Evolutionary conservation across 2,888 invertebrate genomes (phyloP).

Genomic region (Teleiodes luculella): DNA sequence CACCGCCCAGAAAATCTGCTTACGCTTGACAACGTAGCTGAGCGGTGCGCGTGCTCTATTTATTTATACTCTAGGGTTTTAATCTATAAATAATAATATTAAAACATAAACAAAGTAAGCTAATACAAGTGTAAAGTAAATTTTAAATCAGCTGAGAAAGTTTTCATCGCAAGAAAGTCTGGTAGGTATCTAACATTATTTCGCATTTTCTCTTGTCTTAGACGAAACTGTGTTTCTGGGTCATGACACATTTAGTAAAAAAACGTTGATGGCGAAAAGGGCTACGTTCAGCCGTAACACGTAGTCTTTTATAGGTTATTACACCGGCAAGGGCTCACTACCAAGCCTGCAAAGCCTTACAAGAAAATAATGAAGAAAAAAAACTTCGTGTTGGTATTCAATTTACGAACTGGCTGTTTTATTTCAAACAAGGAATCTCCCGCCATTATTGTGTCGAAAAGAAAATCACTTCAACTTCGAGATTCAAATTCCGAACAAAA

Average conservation of each 20-base stretch:
- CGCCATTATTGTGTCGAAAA: constrained; percentile 8
- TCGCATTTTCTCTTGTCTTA: background rate
- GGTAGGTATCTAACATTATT: no score
- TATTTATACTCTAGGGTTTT: no score
- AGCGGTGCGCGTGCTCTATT: no score
- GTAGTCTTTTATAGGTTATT: background rate
- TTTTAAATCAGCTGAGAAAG: no score
- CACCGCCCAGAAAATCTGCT: no score
- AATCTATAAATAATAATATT: no score
- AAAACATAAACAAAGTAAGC: no score
- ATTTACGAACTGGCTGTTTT: background rate
- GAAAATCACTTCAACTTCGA: constrained; percentile 13
- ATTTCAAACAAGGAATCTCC: background rate
- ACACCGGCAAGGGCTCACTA: background rate
- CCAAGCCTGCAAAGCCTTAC: background rate
- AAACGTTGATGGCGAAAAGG: constrained; percentile 1
- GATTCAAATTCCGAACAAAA: constrained; percentile 25
- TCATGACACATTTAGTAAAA: background rate
- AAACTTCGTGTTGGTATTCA: background rate
- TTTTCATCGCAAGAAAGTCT: no score
- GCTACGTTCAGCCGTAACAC: constrained; percentile 1
- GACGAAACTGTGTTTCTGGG: background rate
- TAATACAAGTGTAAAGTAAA: no score
- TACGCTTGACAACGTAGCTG: no score
- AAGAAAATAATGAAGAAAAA: background rate